Conservation (phyloP, 23 tunicate species). For the Diplosoma virens region DNA sequence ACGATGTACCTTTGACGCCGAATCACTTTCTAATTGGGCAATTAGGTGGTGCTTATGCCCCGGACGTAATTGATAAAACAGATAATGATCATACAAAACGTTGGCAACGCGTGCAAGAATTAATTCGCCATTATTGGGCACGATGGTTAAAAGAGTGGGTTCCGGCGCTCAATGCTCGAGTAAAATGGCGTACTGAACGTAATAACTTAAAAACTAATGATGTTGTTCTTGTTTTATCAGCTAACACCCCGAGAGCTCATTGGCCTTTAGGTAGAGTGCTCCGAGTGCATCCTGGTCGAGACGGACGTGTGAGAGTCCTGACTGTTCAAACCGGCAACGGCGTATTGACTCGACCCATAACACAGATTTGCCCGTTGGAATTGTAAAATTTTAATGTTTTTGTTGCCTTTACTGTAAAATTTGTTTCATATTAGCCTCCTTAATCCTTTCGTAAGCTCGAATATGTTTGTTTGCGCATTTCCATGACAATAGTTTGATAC, state of each 20-base stretch:
- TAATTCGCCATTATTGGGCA: background rate
- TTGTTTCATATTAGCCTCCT: too few relatives aligned
- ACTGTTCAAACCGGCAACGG: background rate
- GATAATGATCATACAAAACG: background rate
- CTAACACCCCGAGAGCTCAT: background rate
- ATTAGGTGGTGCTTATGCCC: slow-evolving; percentile 3
- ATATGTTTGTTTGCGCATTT: too few relatives aligned
- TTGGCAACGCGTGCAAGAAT: slow-evolving; percentile 10
- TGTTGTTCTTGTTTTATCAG: background rate
- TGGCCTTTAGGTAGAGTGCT: slow-evolving; percentile 4
- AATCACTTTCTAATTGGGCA: slow-evolving; percentile 17
- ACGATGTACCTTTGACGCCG: slow-evolving; percentile 4
- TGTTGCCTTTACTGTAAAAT: too few relatives aligned
- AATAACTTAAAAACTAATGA: background rate
- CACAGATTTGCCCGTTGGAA: background rate
- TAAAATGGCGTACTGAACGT: background rate
- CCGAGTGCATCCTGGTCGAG: background rate
- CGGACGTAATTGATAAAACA: background rate
- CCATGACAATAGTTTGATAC: too few relatives aligned
- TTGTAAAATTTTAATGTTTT: too few relatives aligned
- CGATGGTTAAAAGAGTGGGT: slow-evolving; percentile 18
- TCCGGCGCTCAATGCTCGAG: background rate
- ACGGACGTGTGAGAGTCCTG: background rate
- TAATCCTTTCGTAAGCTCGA: too few relatives aligned
- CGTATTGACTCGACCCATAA: background rate